phyloP scores from a whole-genome alignment of 2,888 invertebrate species.

The Carabus problematicus region DNA sequence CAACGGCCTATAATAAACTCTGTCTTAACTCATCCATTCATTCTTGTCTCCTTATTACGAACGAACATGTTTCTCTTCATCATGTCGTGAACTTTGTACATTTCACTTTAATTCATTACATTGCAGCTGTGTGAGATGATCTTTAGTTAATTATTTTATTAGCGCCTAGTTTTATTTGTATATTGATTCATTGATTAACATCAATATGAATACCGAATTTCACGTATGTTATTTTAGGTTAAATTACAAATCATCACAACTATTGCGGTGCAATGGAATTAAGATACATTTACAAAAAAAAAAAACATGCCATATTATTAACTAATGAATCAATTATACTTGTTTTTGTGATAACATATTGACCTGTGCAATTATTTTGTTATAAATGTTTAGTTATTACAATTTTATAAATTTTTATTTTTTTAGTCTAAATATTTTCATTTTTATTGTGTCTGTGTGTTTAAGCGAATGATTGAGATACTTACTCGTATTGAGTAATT shows the following conservation, averaged over 20 bases:
- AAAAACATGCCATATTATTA: slow-evolving; percentile 21
- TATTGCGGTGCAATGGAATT: too few species aligned
- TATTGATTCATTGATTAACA: not conserved
- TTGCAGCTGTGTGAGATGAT: too few species aligned
- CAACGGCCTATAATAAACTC: slow-evolving; percentile 37
- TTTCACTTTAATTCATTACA: too few species aligned
- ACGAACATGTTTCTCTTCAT: too few species aligned
- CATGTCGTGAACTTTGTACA: slow-evolving; percentile 7
- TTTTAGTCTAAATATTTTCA: not conserved
- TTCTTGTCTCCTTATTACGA: slow-evolving; percentile 9
- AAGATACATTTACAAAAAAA: too few species aligned
- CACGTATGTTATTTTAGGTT: too few species aligned
- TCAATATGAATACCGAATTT: not conserved
- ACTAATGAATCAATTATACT: slow-evolving; percentile 13
- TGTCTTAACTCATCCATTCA: slow-evolving; percentile 20
- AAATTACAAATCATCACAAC: too few species aligned
- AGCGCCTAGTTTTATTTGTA: not conserved
- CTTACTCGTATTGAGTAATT: too few species aligned
- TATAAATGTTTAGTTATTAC: not conserved
- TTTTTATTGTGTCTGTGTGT: too few species aligned
- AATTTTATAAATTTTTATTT: slow-evolving; percentile 1
- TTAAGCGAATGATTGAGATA: too few species aligned
- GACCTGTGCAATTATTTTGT: slow-evolving; percentile 35
- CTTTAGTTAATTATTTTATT: not conserved
- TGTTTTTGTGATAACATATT: slow-evolving; percentile 31